phyloP scores from a whole-genome alignment of 2,113 vertebrate species.

The Dasypus novemcinctus region DNA sequence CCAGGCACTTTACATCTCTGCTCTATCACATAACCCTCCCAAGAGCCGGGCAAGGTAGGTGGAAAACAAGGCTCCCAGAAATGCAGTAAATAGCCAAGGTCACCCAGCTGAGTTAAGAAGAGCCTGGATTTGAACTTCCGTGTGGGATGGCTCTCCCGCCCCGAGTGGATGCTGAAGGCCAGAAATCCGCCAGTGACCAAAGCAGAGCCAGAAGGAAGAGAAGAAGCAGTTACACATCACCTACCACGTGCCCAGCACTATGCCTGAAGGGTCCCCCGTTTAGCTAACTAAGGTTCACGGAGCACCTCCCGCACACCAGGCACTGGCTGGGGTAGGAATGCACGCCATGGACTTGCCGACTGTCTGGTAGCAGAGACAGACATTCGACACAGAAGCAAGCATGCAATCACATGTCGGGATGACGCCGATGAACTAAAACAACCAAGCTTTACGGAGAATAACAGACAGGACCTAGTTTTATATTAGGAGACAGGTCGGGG shows the following conservation, averaged over 20 bases:
- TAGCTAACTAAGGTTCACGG: neutral
- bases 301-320: rapidly evolving
- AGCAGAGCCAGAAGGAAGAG: neutral
- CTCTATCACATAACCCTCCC: neutral
- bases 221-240: neutral
- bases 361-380: neutral
- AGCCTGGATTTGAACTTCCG: neutral
- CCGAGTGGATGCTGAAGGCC: neutral
- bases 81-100: neutral
- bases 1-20: neutral
- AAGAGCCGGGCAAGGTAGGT: neutral
- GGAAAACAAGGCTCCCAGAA: neutral
- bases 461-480: neutral
- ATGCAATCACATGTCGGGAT: neutral
- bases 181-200: neutral
- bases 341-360: too few species aligned
- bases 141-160: neutral
- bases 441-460: neutral
- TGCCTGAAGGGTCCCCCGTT: neutral
- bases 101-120: neutral
- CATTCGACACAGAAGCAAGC: neutral
- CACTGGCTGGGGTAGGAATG: too few species aligned
- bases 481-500: neutral
- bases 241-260: rapidly evolving
- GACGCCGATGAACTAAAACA: neutral